phyloP scores from a whole-genome alignment of 2,113 vertebrate species.

The Ahaetulla prasina region DNA sequence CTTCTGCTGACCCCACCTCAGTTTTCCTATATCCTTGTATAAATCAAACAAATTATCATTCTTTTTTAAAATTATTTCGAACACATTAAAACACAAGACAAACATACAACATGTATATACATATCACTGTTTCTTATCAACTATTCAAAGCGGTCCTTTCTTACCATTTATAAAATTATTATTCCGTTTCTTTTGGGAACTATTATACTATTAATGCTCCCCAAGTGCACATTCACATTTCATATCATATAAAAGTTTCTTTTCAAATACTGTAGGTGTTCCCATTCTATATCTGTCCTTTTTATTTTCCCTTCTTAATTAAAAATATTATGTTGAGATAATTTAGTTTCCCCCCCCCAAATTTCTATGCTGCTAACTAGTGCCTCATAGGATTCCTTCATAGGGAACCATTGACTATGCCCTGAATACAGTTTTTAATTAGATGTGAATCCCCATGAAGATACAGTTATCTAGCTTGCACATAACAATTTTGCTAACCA shows the following conservation, averaged over 20 bases:
- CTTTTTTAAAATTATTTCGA: no score
- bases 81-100: no score
- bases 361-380: not conserved
- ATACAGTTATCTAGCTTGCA: not conserved
- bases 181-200: not conserved
- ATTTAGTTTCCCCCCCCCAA: not conserved
- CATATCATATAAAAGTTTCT: not conserved
- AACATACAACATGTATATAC: no score
- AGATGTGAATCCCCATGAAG: not conserved
- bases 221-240: not conserved
- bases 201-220: not conserved
- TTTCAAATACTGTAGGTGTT: not conserved
- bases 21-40: not conserved
- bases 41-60: no score
- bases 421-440: not conserved
- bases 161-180: no score
- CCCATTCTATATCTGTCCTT: not conserved
- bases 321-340: not conserved
- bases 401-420: not conserved
- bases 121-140: no score
- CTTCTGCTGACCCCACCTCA: not conserved
- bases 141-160: no score
- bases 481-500: not conserved
- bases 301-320: not conserved
- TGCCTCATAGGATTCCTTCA: not conserved